Base-by-base conservation (phyloP, 2,113 vertebrate genomes). In the Pedetes capensis region DNA sequence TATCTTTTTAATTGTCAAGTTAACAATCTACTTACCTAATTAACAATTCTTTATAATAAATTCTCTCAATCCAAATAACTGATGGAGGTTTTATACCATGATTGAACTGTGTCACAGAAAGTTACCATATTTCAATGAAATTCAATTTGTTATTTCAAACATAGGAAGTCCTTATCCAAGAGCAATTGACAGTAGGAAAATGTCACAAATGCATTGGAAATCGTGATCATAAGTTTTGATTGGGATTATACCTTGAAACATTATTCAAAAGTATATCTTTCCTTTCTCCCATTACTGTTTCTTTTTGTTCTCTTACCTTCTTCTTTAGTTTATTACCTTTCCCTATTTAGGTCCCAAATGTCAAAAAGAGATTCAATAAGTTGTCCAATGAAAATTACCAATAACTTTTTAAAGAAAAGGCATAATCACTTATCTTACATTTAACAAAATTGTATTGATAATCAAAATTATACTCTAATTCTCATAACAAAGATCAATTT, bases 131-230 rank as follows among this genome's bases (percentile, higher is more conserved):
- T 81, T 91, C 42, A 27, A 14, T 61, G 13, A 83, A 80, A 79
- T 69, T 80, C 27, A 72, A 10, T 93, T 93, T 95, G 34, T 93
- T 8, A 97, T 64, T 5, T 85, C 89, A 97, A 89, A 90, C 11
- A 22, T 34, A 69, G 10, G 14, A 44, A 85, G 16, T 89, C 13
- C 8, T 93, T 51, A 83, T 83, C 5, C 37, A 53, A 93, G 44
- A 71, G 14, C 80, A 87, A 55, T 29, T 47, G 32, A 5, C 10
- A 92, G 4, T 59, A 93, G 37, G 82, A 91, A 79, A 93, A 84
- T 6, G 20, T 37, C 14, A 91, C 20, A 81, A 87, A 91, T 78
- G 12, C 6, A 16, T 53, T 44, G 3, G 6, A 53, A 86, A 78
- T 49, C 88, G 20, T 72, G 49, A 72, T 29, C 53, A 49, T 88